Conservation (phyloP, 2,888 invertebrate genomes). For the Troides helena region DNA sequence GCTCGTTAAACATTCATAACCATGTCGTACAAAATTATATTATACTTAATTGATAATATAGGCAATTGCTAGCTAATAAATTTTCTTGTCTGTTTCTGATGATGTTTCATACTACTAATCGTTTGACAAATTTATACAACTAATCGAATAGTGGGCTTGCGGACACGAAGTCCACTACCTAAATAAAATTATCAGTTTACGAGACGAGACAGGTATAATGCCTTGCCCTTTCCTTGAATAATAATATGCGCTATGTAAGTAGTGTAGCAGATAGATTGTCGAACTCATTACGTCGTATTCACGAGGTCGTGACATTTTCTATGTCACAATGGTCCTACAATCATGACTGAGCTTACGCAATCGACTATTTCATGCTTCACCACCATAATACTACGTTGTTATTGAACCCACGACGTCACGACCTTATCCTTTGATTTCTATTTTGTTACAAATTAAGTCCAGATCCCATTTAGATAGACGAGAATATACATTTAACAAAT, state of each 20-base stretch:
- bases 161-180: too few relatives aligned
- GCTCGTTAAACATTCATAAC: too few relatives aligned
- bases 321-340: conserved; percentile 39
- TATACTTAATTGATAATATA: too few relatives aligned
- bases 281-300: conserved; percentile 28
- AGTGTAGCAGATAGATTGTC: conserved; percentile 16
- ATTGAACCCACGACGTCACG: conserved; percentile 54
- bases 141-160: too few relatives aligned
- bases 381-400: conserved; percentile 47
- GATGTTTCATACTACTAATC: too few relatives aligned
- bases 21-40: too few relatives aligned
- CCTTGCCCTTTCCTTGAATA: background rate
- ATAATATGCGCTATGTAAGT: background rate
- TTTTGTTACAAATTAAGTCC: background rate
- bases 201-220: background rate
- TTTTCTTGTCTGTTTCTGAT: too few relatives aligned
- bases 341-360: conserved; percentile 58
- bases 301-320: conserved; percentile 45
- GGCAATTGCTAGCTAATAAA: too few relatives aligned
- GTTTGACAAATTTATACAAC: too few relatives aligned
- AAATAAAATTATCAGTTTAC: too few relatives aligned
- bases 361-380: conserved; percentile 50
- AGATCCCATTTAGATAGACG: background rate
- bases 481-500: background rate
- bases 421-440: conserved; percentile 38